These are phyloP conservation scores for Hyalella azteca DNA, from an alignment of 2,888 invertebrate genomes.

Conservation along the genomic window DNA sequence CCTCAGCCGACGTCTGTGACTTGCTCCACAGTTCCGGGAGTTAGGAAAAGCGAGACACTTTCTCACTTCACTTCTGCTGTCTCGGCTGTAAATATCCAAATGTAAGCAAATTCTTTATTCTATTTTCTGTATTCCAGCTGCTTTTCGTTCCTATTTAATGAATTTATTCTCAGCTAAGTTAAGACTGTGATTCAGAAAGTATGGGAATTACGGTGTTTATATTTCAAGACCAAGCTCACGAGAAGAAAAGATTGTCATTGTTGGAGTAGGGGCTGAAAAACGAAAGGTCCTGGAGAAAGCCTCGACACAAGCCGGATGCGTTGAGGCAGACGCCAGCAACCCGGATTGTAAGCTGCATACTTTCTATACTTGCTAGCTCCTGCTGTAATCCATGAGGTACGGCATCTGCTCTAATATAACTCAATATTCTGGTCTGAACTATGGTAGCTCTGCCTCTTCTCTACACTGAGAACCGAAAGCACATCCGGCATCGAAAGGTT, in stretches of 20 bases:
- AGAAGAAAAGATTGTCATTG: constrained; percentile 27
- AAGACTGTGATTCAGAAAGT: too few relatives aligned
- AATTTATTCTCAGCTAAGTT: too few relatives aligned
- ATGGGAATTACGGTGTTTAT: too few relatives aligned
- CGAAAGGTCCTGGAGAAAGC: constrained; percentile 37
- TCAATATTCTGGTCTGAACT: neutral
- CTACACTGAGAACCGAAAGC: constrained; percentile 17
- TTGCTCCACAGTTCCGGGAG: constrained; percentile 2
- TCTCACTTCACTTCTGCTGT: constrained; percentile 8
- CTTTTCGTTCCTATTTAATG: too few relatives aligned
- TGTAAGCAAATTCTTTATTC: too few relatives aligned
- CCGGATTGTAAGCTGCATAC: constrained; percentile 24
- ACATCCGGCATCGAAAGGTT: neutral
- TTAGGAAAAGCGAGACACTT: constrained; percentile 24
- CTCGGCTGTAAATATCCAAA: too few relatives aligned
- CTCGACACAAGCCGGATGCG: constrained; percentile 24
- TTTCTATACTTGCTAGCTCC: constrained; percentile 6
- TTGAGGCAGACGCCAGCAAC: constrained; percentile 21
- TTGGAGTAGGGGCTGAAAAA: constrained; percentile 10
- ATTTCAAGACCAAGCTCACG: neutral
- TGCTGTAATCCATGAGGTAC: constrained; percentile 18
- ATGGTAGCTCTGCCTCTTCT: neutral
- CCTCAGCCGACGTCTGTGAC: neutral
- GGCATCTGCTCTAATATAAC: constrained; percentile 16
- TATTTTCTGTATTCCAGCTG: too few relatives aligned